Base-by-base conservation (phyloP, 92 coral and sea anemone species). In the Actinostola sp. region DNA sequence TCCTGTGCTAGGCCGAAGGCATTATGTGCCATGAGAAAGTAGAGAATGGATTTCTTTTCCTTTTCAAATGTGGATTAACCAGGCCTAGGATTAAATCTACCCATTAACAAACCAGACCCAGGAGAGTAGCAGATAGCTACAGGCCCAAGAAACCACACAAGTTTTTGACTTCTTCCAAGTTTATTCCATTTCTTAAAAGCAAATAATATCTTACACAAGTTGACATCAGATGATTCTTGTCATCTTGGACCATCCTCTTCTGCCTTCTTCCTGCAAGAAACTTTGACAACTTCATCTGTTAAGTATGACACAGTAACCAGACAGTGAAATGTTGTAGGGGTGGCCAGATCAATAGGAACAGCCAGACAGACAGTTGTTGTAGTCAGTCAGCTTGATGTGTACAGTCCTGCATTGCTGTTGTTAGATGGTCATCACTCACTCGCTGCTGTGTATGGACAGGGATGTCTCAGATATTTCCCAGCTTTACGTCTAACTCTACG, bases 181-280 rank as follows among this genome's bases (percentile, higher is more conserved):
- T 68, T 23, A 50, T 68, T 68, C 51, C 31, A 25, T 28, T 49
- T 49, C 28, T 27, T 1, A 57, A 25, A 52, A 68, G 15, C 21
- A 50, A 39, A 23, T 33, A 31, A 17, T 33, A 68, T 68, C 74
- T 68, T 68, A 68, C 74, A 68, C 74, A 8, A 3, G 32, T 68
- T 50, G 74, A 66, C 59, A 66, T 36, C 38, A n/a, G n/a, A n/a
- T n/a, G n/a, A n/a, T 12, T 50, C 38, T 51, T 56, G 43, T 54
- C 26, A 23, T 17, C 31, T 3, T 71, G 36, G 10, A 17, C 56
- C 57, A 28, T 55, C 54, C 31, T 32, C 62, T 43, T 57, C 36
- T n/a, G 54, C 8, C 77, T 53, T 71, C 77, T 21, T 57, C 77
- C 77, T 71, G 77, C 77, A 71, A 71, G 77, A 71, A 71, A 71